phyloP scores from a whole-genome alignment of 2,113 vertebrate genomes.

The Cichladusa arquata region DNA sequence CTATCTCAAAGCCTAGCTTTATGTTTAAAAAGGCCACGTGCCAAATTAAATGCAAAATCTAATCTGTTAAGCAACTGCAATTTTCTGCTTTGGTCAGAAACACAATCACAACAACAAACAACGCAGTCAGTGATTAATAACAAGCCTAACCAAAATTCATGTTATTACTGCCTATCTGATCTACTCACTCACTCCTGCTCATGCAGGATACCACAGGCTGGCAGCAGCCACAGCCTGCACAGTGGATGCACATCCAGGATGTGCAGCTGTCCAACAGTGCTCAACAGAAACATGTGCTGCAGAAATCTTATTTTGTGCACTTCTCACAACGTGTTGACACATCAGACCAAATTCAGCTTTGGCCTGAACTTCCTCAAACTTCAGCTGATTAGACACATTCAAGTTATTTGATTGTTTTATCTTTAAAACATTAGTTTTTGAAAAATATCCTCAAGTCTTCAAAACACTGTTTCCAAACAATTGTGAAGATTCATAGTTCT shows the following conservation, averaged over 20 bases:
- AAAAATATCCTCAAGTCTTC: background rate
- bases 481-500: background rate
- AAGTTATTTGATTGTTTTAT: background rate
- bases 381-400: background rate
- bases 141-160: background rate
- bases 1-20: background rate
- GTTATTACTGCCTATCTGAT: background rate
- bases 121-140: background rate
- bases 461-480: background rate
- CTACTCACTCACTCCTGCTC: background rate
- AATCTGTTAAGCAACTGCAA: background rate
- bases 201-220: background rate
- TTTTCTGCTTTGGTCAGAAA: conserved; percentile 15
- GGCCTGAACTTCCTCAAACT: background rate
- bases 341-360: background rate
- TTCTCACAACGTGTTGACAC: background rate
- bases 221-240: background rate
- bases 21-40: background rate
- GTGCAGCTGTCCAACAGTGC: background rate
- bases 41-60: conserved; percentile 31
- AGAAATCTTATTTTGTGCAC: background rate
- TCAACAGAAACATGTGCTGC: background rate
- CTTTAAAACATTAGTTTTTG: background rate
- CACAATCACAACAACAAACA: background rate
- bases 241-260: fast-evolving